Evolutionary conservation across 1,140 invertebrate species (phyloP), one percentile per base, ranked within the genome.

Genomic region (Thaumatotibia leucotreta): DNA sequence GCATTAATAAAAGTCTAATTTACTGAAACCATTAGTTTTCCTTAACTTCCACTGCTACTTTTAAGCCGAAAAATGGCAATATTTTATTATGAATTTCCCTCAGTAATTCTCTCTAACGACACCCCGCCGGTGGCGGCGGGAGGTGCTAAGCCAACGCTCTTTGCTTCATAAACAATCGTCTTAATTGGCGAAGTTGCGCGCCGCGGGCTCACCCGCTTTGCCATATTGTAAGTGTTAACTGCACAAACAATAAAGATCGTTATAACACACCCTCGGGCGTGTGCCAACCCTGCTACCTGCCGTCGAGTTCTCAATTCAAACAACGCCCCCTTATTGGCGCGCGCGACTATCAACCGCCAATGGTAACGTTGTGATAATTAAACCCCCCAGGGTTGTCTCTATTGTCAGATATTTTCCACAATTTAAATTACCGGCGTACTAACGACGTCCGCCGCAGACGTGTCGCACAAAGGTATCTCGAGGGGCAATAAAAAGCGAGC

Each of bases 211-310:
- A 54, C 50, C 50, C 11, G 29, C 29, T 6, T 61, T 61, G 29
- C 27, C 61, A 54, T 66, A 67, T 73, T 73, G 67, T 75, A 74
- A 73, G 72, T 61, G 70, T 61, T 74, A 74, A 73, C 73, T 71
- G 62, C 69, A 31, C 72, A 69, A 67, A 79, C 75, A 82, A 79
- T 82, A 72, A 68, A 75, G 74, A 64, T 82, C 78, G 71, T 82
- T 82, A 80, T 74, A 75, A 75, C 67, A 63, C 20, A 52, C 69
- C 78, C 76, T 62, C 63, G 45, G 67, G 79, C 64, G 20, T 45
- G 67, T 54, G 49, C 27, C 72, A 75, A 62, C 77, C 72, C 72
- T 75, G 68, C 50, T 58, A 64, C 61, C 64, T 68, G 33, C 10
- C 54, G 63, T 61, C 64, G 68, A 50, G 66, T 70, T 74, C 72